Conservation (phyloP, 53 echinoderm and acorn worm species). For the Actinopyga echinites region DNA sequence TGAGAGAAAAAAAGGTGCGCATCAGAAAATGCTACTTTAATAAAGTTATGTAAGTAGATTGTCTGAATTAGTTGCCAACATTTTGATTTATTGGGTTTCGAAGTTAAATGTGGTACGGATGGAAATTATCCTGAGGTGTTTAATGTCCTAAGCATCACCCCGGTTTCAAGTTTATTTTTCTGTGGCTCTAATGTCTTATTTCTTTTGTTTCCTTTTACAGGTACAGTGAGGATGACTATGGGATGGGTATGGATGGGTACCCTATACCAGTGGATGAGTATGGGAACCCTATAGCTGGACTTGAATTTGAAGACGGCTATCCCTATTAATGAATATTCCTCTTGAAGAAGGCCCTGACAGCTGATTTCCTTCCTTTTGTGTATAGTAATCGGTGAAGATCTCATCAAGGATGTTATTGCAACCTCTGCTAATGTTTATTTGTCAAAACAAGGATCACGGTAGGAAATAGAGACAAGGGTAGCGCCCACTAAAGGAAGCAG, state of each 20-base stretch:
- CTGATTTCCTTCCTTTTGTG: too few relatives aligned
- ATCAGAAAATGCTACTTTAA: too few relatives aligned
- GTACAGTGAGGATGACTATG: conserved; percentile 73
- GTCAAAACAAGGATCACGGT: background rate
- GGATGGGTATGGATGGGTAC: conserved; percentile 81
- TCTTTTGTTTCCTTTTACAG: background rate
- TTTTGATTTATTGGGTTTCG: too few relatives aligned
- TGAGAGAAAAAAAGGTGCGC: too few relatives aligned
- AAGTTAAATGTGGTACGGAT: background rate
- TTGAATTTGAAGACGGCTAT: conserved; percentile 25
- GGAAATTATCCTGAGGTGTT: background rate
- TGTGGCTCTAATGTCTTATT: background rate
- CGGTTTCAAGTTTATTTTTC: too few relatives aligned
- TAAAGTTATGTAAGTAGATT: too few relatives aligned
- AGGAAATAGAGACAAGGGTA: conserved; percentile 11
- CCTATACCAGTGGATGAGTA: conserved; percentile 82
- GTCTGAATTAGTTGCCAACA: too few relatives aligned
- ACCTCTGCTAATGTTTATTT: background rate
- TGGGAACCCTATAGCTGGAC: conserved; percentile 66
- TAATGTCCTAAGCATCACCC: too few relatives aligned
- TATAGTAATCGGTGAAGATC: too few relatives aligned
- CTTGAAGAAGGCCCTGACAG: too few relatives aligned
- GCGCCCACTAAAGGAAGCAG: background rate
- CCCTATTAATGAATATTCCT: background rate
- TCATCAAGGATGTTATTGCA: too few relatives aligned